Evolutionary conservation across 2,888 invertebrate species (phyloP), one percentile per base, ranked within the genome.

Genomic region (Halocaridina rubra): DNA sequence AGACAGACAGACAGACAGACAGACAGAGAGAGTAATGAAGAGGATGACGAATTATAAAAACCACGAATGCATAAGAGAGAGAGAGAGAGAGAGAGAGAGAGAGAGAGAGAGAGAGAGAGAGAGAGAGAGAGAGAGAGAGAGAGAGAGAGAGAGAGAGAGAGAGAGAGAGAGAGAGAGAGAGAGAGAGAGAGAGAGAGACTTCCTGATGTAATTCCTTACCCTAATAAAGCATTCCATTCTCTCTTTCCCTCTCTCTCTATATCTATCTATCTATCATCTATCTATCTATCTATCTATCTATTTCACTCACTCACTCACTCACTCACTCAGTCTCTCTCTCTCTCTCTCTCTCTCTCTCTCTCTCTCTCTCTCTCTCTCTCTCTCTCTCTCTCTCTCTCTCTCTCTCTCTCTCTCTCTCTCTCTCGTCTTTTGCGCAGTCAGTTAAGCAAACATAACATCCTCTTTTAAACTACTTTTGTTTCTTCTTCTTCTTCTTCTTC

Each of bases 351-450:
- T 39, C 74, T 74, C 39, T 39, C 33, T 74, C 46, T 39, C 74
- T 74, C 39, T 39, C 39, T 39, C 33, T 39, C 74, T 39, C 46
- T 22, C 39, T 74, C 39, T 33, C 33, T 39, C 39, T 39, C 33
- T 74, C 39, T 39, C 46, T 74, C 74, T 33, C 46, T 39, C 39
- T 74, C 53, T 8, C 74, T 24, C 74, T 2, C 46, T 74, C 74
- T 8, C 5, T 13, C 19, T 39, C n/a, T n/a, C n/a, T n/a, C n/a
- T n/a, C n/a, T n/a, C n/a, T n/a, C n/a, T n/a, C n/a, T n/a, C n/a
- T n/a, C n/a, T n/a, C n/a, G n/a, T n/a, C n/a, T n/a, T n/a, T n/a
- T n/a, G n/a, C n/a, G n/a, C n/a, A n/a, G n/a, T n/a, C n/a, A n/a
- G n/a, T n/a, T n/a, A n/a, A n/a, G n/a, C n/a, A n/a, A n/a, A n/a